Base-by-base conservation (phyloP, 2,113 vertebrate genomes). In the Macquaria australasica region DNA sequence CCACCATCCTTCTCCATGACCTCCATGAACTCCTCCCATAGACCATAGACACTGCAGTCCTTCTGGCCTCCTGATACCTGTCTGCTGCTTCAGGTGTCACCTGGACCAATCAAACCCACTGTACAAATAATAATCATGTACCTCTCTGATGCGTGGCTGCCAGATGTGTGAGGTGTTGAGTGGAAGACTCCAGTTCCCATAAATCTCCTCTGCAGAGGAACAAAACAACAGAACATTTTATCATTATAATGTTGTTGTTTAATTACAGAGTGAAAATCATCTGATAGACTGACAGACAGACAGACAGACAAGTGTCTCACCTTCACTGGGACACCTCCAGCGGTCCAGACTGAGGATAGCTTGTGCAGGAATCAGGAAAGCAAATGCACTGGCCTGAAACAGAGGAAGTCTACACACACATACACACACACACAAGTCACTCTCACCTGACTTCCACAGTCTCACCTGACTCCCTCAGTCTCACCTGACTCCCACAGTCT, bases 91-190 rank as follows among this genome's bases (percentile, higher is more conserved):
- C 15, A 9, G 41, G 62, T 8, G 8, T 18, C 8, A 50, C 15
- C 48, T 58, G 23, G 31, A 71, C 28, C 34, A 51, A 20, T 34
- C 6, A 25, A 14, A 71, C 3, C 8, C 7, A 16, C 18, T 53
- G 34, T 53, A 21, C 0, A 31, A 41, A 56, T 45, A 23, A n/a
- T 4, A 0, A n/a, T 51, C 10, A 18, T 0, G 0, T 64, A 93
- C 93, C 96, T 99, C 98, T 95, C 96, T 93, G 23, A 99, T 98
- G 53, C 98, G 94, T 55, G 98, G 98, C 9, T 99, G 96, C 98
- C 98, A 99, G 83, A 99, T 89, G 85, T 99, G 98, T 23, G 97
- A 93, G 0, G 98, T 99, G 93, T 97, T 95, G 67, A 98, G 90
- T 0, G 98, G 97, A 88, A 97, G 89, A 1, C 83, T 96, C 96